Evolutionary conservation across 2,797 vertebrate genomes (phyloP).

Genomic region (Molossus molossus): DNA sequence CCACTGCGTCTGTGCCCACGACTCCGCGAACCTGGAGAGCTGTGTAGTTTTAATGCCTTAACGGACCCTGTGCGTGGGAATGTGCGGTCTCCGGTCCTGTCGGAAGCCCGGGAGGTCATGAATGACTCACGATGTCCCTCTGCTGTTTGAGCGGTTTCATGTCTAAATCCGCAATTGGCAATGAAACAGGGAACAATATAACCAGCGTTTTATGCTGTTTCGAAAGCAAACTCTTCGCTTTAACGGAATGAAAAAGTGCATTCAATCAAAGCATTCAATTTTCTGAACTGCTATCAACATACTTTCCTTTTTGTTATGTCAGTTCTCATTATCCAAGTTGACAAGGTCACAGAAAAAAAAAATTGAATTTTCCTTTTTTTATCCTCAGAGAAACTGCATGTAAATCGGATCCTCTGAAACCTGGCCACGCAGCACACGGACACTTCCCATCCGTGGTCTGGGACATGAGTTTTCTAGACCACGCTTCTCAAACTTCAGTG

Average conservation of each 20-base stretch:
- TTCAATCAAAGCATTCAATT: constrained; percentile 82
- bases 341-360: constrained; percentile 81
- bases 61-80: too few relatives aligned
- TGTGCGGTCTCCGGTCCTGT: constrained; percentile 76
- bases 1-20: too few relatives aligned
- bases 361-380: constrained; percentile 57
- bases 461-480: constrained; percentile 34
- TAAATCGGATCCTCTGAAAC: constrained; percentile 27
- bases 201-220: constrained; percentile 87
- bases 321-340: constrained; percentile 78
- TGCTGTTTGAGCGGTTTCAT: constrained; percentile 87
- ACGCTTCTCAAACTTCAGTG: neutral
- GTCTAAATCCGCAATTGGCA: constrained; percentile 88
- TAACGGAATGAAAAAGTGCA: constrained; percentile 77
- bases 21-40: too few relatives aligned
- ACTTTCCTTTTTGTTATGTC: constrained; percentile 73
- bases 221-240: constrained; percentile 86
- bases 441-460: constrained; percentile 18
- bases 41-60: too few relatives aligned
- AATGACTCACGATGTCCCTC: constrained; percentile 88
- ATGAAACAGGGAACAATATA: constrained; percentile 88
- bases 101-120: constrained; percentile 86
- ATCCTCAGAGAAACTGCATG: neutral
- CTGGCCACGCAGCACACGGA: neutral
- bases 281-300: constrained; percentile 86